These are phyloP conservation scores for Resseliella maxima DNA, from an alignment of 2,888 invertebrate species.

Conservation along the genomic window DNA sequence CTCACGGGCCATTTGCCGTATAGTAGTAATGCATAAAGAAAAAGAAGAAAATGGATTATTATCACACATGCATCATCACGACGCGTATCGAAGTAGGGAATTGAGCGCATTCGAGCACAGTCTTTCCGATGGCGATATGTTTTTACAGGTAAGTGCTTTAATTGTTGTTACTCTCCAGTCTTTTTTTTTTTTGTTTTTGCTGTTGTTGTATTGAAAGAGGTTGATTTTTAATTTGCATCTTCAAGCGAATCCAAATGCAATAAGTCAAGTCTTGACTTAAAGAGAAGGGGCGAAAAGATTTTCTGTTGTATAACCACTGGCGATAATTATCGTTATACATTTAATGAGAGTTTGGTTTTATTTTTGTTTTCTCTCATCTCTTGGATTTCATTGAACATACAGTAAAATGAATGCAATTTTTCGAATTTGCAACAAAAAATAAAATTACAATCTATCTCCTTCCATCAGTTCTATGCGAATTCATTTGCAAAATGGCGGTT, in stretches of 20 bases:
- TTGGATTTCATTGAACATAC: not conserved
- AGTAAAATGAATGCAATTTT: not conserved
- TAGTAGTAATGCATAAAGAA: constrained; percentile 95
- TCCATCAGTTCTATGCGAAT: not conserved
- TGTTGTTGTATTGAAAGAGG: not conserved
- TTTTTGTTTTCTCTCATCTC: no score
- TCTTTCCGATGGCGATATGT: constrained; percentile 93
- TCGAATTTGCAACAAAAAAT: no score
- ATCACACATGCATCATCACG: constrained; percentile 73
- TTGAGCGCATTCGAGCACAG: constrained; percentile 90
- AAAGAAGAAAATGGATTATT: constrained; percentile 85
- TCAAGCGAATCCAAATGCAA: not conserved
- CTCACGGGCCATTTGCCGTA: constrained; percentile 67
- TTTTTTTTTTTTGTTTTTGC: not conserved
- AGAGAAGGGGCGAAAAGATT: not conserved
- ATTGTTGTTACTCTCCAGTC: not conserved
- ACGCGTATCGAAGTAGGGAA: constrained; percentile 75
- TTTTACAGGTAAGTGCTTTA: constrained; percentile 81
- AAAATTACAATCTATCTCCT: not conserved
- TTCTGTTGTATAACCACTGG: not conserved
- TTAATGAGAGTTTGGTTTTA: constrained; percentile 13
- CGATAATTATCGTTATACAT: constrained; percentile 2
- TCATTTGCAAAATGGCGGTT: constrained; percentile 49
- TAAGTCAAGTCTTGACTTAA: no score
- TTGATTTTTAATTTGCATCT: constrained; percentile 2